A percentile compares a stretch with the other conserved stretches of the same genome.
Evolutionary conservation across 2,113 vertebrate genomes (phyloP).

Genomic region (Elephas maximus): DNA sequence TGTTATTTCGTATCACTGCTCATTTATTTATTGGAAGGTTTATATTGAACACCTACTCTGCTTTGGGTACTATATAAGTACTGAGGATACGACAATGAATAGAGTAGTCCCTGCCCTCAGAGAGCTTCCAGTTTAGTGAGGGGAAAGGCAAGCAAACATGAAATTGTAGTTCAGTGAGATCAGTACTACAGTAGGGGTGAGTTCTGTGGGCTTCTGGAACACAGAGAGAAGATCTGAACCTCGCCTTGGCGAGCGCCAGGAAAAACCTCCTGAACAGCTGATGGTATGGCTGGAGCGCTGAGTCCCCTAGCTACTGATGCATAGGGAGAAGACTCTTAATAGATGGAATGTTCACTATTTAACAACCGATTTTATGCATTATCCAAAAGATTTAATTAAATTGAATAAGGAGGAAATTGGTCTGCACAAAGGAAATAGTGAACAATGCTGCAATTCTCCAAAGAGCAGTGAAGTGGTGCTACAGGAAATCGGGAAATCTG

Average conservation of each 20-base stretch:
- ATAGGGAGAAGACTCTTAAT: neutral
- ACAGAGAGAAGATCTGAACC: neutral
- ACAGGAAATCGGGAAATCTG: fast-evolving
- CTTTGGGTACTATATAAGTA: neutral
- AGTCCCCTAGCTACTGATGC: neutral
- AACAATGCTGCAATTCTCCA: fast-evolving
- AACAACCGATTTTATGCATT: neutral
- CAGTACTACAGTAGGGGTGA: neutral
- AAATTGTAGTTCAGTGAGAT: fast-evolving
- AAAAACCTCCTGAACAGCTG: neutral
- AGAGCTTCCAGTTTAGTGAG: neutral
- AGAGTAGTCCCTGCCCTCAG: neutral
- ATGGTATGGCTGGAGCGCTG: neutral
- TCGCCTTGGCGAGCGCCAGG: too few relatives aligned
- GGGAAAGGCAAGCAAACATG: neutral
- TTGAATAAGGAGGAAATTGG: neutral
- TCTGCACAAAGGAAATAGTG: neutral
- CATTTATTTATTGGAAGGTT: neutral
- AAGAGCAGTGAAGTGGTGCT: too few relatives aligned
- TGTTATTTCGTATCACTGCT: neutral
- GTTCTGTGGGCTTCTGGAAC: neutral
- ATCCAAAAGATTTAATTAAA: neutral
- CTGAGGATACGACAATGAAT: neutral
- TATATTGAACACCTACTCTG: neutral
- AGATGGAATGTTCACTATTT: fast-evolving